Base-by-base conservation (phyloP, 2,888 invertebrate species). In the Venusia cambrica region DNA sequence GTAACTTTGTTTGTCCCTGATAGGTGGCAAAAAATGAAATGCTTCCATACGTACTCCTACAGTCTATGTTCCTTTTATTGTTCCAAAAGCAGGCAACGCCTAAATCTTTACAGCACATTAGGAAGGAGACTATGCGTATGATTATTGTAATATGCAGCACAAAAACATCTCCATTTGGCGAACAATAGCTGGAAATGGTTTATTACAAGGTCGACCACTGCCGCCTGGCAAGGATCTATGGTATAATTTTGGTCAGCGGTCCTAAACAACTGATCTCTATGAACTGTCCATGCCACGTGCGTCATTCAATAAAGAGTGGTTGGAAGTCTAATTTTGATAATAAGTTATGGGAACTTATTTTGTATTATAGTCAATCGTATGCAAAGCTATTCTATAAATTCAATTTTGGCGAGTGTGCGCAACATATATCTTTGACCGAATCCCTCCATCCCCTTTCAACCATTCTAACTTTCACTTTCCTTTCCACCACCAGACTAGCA, bases 111-210 rank as follows among this genome's bases (percentile, higher is more conserved):
- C 29, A 12, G 46, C 46, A 39, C 49, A 51, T 28, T 40, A 28
- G 13, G 22, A 18, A 12, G 20, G 42, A n/a, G 41, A 36, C 48
- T 43, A 63, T 61, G n/a, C n/a, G n/a, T n/a, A n/a, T n/a, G n/a
- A n/a, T n/a, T 62, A 63, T 62, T 37, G 50, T 39, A 38, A 51
- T 58, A 45, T 38, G 38, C 49, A 37, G 39, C 41, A 45, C 50
- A 55, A 49, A 63, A 63, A 56, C 47, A 28, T 43, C 48, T 56
- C 45, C 48, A 45, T 61, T 55, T 38, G 45, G 44, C 33, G 32
- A 54, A 62, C 65, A 66, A 67, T 66, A 35, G 63, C 45, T 57
- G 57, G 61, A 66, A 60, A 55, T 50, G 38, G 45, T 45, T 52
- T 33, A 42, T 41, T 45, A 46, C 57, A 58, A 64, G 67, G 60